phyloP scores from a whole-genome alignment of 53 echinoderm and acorn worm species.

The Zoroaster sp. region DNA sequence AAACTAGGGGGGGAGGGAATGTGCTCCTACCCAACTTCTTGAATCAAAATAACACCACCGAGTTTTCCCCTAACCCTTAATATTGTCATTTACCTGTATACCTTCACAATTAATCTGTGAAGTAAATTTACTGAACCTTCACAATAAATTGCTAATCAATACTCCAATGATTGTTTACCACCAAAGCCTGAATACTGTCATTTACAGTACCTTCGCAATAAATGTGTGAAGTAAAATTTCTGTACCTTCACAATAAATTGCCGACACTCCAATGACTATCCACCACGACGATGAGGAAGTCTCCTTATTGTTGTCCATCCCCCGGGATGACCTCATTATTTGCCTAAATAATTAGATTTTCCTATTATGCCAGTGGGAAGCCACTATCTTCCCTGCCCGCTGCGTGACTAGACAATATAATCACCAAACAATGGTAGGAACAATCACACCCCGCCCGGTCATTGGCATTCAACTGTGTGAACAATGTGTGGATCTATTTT shows the following conservation, averaged over 20 bases:
- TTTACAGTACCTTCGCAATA: too few species aligned
- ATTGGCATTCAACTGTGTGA: neutral
- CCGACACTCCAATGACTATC: neutral
- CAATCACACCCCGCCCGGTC: neutral
- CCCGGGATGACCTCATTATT: neutral
- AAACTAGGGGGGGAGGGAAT: too few species aligned
- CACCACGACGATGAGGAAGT: neutral
- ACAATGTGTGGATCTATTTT: neutral
- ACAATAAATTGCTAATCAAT: too few species aligned
- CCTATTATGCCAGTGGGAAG: neutral
- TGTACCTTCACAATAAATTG: neutral
- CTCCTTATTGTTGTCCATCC: neutral
- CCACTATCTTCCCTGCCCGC: neutral
- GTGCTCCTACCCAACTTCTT: too few species aligned
- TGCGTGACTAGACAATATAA: neutral
- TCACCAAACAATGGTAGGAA: neutral
- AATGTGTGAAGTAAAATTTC: too few species aligned
- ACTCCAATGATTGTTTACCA: too few species aligned
- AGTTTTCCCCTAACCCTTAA: neutral
- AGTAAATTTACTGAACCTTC: too few species aligned
- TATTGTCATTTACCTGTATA: neutral
- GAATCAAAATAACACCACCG: neutral
- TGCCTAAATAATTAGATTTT: neutral
- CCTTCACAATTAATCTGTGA: too few species aligned
- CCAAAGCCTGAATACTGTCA: too few species aligned